These are phyloP conservation scores for Coracias cyanogaster DNA, from an alignment of 2,797 vertebrate genomes.

Conservation along the genomic window DNA sequence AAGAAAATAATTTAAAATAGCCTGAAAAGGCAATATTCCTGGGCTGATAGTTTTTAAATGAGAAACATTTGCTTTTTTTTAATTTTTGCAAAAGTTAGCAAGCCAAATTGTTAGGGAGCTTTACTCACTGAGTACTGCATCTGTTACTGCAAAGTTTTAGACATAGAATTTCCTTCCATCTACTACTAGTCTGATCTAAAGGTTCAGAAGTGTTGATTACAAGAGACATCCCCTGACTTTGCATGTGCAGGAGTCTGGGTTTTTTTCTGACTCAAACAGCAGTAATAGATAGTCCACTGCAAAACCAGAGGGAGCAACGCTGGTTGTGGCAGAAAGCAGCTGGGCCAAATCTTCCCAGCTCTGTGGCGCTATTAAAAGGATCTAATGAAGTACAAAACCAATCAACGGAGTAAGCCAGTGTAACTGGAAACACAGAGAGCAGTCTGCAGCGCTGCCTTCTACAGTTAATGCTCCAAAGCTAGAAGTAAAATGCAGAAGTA, in stretches of 20 bases:
- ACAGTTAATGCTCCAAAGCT: background rate
- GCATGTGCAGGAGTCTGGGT: fast-evolving
- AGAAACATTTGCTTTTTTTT: background rate
- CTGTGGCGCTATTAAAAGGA: background rate
- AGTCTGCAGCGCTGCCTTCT: background rate
- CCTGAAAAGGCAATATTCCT: background rate
- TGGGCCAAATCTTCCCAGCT: background rate
- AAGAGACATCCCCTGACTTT: background rate
- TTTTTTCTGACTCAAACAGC: background rate
- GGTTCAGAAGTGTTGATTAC: background rate
- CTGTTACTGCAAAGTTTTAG: background rate
- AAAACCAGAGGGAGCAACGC: background rate
- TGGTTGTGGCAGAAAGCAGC: background rate
- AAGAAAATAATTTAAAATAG: background rate
- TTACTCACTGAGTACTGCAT: background rate
- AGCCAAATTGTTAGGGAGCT: background rate
- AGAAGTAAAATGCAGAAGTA: background rate
- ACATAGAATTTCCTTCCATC: background rate
- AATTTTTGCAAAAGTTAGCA: background rate
- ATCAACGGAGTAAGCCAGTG: background rate
- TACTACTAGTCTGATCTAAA: background rate
- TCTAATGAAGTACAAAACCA: background rate
- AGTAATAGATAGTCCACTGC: background rate
- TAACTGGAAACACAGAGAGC: background rate
- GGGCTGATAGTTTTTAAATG: background rate